Conservation (phyloP, 2,888 invertebrate genomes). For the Glyphotaelius pellucidus region DNA sequence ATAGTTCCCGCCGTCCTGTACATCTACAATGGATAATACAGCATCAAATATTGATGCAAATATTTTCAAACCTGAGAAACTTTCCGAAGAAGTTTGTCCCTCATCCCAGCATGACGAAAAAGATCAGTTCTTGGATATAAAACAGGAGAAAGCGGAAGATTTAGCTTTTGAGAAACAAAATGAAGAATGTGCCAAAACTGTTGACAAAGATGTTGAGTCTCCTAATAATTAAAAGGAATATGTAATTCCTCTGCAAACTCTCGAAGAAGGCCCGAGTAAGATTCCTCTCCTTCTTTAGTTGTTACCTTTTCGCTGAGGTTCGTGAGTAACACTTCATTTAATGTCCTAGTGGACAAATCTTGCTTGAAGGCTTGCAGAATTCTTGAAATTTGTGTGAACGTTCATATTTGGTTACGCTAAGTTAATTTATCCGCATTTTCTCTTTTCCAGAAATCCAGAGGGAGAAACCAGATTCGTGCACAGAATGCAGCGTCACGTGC, state of each 20-base stretch:
- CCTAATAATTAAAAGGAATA: background rate
- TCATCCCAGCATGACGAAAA: background rate
- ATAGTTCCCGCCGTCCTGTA: background rate
- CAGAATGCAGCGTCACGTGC: background rate
- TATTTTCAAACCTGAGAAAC: background rate
- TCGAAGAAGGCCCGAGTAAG: background rate
- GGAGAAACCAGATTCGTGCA: slow-evolving; percentile 10
- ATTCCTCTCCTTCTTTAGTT: background rate
- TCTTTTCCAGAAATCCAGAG: background rate
- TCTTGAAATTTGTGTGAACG: too few relatives aligned
- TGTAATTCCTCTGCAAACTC: background rate
- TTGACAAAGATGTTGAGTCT: background rate
- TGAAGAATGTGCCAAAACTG: background rate
- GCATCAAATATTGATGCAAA: background rate
- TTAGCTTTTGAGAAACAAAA: background rate
- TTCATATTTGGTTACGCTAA: too few relatives aligned
- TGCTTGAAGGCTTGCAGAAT: too few relatives aligned
- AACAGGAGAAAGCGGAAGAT: background rate
- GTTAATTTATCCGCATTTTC: too few relatives aligned
- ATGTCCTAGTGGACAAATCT: too few relatives aligned
- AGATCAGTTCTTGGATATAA: background rate
- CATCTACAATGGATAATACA: background rate
- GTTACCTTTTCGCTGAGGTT: too few relatives aligned
- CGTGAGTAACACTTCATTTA: too few relatives aligned
- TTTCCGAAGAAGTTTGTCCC: background rate